Evolutionary conservation across 2,797 vertebrate species (phyloP), one percentile per base, ranked within the genome.

Genomic region (Threskiornis aethiopicus): DNA sequence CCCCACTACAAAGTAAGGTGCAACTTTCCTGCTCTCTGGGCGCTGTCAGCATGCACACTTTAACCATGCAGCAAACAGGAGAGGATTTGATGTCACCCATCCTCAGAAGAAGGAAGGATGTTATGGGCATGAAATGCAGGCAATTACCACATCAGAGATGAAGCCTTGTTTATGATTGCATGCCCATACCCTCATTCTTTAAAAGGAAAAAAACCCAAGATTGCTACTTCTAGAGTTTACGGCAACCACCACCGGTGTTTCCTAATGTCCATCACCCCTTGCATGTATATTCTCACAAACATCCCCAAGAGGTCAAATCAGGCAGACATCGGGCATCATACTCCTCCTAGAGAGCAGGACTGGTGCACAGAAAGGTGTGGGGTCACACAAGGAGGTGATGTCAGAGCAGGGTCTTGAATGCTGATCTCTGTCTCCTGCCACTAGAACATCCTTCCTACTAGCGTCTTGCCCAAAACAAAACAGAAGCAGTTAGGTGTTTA

Each of bases 81-180:
- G 19, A 73, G 13, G 52, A 84, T 26, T n/a, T 80, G 33, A 42
- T 11, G 16, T 52, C 75, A 89, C 13, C 5, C 59, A 59, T 33
- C 7, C 57, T 66, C 57, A 88, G n/a, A 85, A 91, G 42, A 49
- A 88, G 75, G 82, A 93, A 95, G 85, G 87, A 96, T 81, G 61
- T 91, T 64, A 88, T 41, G 75, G 31, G 26, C 70, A 31, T 11
- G 31, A 91, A 93, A 85, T 13, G 7, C 29, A 91, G 33, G 42
- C 47, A n/a, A 44, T 90, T 88, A 57, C 71, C 76, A 95, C 87
- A 94, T 51, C 29, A 86, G 61, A 59, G 14, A n/a, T 13, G 10
- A 84, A 67, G 22, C 10, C 13, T 28, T 11, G 9, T 16, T 87
- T 73, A 47, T 11, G n/a, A 52, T 1, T 87, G n/a, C 44, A 47